These are phyloP conservation scores for Watsonalla cultraria DNA, from an alignment of 2,888 invertebrate species.

Conservation along the genomic window DNA sequence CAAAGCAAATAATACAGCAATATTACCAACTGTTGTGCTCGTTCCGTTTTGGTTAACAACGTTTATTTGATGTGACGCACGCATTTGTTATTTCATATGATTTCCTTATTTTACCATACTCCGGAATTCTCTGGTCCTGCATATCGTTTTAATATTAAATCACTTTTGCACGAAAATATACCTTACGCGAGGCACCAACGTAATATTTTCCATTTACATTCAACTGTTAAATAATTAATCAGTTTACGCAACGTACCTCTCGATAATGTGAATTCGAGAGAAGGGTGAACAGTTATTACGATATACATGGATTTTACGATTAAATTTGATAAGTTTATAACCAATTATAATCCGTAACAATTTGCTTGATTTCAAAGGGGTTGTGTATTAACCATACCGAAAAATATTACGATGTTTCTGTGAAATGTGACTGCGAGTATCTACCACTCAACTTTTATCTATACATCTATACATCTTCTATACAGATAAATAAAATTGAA, in stretches of 20 bases:
- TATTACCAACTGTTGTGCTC: slow-evolving; percentile 8
- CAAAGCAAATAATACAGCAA: slow-evolving; percentile 6
- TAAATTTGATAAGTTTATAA: background rate
- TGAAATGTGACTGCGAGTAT: too few species aligned
- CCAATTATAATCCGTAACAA: background rate
- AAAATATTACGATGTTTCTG: too few species aligned
- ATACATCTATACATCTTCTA: too few species aligned
- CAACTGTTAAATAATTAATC: slow-evolving; percentile 1
- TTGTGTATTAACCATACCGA: background rate
- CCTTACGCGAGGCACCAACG: background rate
- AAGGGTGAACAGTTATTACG: background rate
- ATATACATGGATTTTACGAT: background rate
- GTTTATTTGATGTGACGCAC: slow-evolving; percentile 18
- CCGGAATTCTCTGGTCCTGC: slow-evolving; percentile 2
- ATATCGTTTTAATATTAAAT: slow-evolving; percentile 2
- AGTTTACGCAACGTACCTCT: background rate
- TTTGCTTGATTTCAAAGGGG: background rate
- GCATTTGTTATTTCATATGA: slow-evolving; percentile 11
- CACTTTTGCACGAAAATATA: background rate
- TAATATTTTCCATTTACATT: background rate
- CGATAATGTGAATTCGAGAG: background rate
- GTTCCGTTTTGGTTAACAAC: slow-evolving; percentile 12
- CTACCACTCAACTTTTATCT: too few species aligned
- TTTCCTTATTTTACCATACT: slow-evolving; percentile 6
- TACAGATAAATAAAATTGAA: too few species aligned